Evolutionary conservation across 2,888 invertebrate species (phyloP).

Genomic region (Tipula confusa): DNA sequence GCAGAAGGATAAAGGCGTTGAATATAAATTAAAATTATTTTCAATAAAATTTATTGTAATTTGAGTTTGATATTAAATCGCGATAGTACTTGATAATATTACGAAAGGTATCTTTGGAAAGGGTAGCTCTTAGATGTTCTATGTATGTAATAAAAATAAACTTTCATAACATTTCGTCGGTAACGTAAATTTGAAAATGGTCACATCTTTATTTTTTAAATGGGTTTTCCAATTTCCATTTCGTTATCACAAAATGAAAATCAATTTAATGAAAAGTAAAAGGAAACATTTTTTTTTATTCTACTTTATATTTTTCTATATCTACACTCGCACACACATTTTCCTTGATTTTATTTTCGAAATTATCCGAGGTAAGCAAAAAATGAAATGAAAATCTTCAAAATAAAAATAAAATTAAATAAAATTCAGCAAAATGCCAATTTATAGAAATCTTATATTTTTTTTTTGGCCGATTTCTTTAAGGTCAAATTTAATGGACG

Average conservation of each 20-base stretch:
- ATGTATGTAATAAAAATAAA: not conserved
- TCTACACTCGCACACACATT: too few relatives aligned
- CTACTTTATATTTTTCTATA: not conserved
- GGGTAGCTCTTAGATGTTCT: not conserved
- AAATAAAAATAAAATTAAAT: not conserved
- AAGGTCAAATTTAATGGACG: constrained; percentile 3
- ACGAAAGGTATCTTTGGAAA: too few relatives aligned
- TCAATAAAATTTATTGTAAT: too few relatives aligned
- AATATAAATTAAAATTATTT: too few relatives aligned
- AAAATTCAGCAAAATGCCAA: not conserved
- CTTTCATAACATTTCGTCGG: not conserved
- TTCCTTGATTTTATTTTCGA: not conserved
- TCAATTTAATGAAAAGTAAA: constrained; percentile 16
- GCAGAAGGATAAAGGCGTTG: too few relatives aligned
- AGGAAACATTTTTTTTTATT: constrained; percentile 14
- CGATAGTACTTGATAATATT: not conserved
- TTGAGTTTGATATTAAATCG: not conserved
- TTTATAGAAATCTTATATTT: not conserved
- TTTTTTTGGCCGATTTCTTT: not conserved
- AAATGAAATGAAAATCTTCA: not conserved
- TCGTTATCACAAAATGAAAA: constrained; percentile 16
- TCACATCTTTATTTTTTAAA: not conserved
- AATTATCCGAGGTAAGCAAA: not conserved
- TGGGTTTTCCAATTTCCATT: constrained; percentile 12
- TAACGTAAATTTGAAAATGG: not conserved